Percentiles rank a stretch among this genome's conserved stretches.
These are phyloP conservation scores for Sigmodon hispidus DNA, from an alignment of 2,113 vertebrate genomes.

Conservation along the genomic window DNA sequence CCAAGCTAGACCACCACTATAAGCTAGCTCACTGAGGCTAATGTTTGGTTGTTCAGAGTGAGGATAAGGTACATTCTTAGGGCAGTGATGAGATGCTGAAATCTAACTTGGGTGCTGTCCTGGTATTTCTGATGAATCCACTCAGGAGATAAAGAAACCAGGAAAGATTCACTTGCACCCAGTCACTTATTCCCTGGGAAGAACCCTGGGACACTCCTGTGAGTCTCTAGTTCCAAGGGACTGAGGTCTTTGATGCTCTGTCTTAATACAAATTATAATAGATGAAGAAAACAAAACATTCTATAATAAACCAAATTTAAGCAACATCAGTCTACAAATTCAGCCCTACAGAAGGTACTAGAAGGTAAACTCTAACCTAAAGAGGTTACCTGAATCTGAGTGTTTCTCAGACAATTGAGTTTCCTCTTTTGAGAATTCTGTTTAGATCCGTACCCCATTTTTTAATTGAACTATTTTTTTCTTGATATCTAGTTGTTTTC, in stretches of 20 bases:
- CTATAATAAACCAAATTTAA: neutral
- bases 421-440: neutral
- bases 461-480: neutral
- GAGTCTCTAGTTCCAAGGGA: neutral
- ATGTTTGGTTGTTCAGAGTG: neutral
- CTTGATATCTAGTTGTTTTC: neutral
- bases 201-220: neutral
- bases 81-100: neutral
- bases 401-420: neutral
- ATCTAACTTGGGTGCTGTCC: neutral
- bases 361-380: neutral
- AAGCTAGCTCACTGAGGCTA: neutral
- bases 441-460: neutral
- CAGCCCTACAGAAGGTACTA: neutral
- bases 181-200: neutral
- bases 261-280: neutral
- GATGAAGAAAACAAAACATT: neutral
- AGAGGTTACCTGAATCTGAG: neutral
- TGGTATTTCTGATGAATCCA: neutral
- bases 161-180: neutral
- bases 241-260: neutral
- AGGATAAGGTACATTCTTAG: neutral
- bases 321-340: neutral
- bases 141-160: neutral
- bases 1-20: neutral